These are phyloP conservation scores for Hypsopygia costalis DNA, from an alignment of 2,888 invertebrate species.

Conservation along the genomic window DNA sequence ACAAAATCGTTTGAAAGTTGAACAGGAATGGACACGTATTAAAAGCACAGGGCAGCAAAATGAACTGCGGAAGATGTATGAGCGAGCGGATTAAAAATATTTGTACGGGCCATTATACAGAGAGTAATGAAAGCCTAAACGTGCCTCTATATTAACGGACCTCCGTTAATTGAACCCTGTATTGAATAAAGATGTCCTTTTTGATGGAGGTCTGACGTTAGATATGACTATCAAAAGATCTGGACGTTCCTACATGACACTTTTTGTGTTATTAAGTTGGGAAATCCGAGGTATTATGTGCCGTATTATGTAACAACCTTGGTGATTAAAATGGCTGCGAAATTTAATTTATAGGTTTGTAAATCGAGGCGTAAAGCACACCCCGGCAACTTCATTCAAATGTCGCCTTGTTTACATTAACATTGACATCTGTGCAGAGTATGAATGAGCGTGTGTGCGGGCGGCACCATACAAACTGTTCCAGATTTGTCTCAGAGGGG, in stretches of 20 bases:
- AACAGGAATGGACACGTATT: conserved; percentile 34
- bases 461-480: no score
- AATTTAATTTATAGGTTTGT: no score
- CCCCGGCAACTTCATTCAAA: no score
- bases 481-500: no score
- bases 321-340: no score
- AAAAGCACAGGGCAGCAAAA: conserved; percentile 65
- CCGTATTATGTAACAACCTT: no score
- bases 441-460: no score
- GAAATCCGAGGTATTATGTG: conserved; percentile 12
- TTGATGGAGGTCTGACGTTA: conserved; percentile 64
- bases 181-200: conserved; percentile 56
- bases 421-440: no score
- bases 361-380: no score
- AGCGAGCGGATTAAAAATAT: conserved; percentile 77
- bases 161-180: conserved; percentile 64
- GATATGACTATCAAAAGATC: conserved; percentile 41
- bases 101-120: conserved; percentile 78
- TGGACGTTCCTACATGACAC: conserved; percentile 37
- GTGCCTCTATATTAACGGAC: conserved; percentile 74
- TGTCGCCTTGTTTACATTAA: no score
- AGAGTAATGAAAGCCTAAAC: conserved; percentile 73
- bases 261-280: conserved; percentile 33
- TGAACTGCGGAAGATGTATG: conserved; percentile 79
- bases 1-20: conserved; percentile 17